phyloP scores from a whole-genome alignment of 2,888 invertebrate species.

The Mesoligia furuncula region DNA sequence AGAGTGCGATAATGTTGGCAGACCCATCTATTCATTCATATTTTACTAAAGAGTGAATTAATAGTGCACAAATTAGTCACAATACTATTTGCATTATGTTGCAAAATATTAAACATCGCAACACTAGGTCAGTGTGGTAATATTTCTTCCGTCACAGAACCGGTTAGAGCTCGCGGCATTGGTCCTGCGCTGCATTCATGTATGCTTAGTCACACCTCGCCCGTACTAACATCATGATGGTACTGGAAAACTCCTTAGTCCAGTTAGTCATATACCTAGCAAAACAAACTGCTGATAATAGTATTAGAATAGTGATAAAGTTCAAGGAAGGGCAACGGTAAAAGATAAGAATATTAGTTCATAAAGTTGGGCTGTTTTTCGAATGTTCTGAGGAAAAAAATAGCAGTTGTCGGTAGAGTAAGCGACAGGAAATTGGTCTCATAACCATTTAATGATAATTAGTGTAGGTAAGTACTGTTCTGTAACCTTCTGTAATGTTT shows the following conservation, averaged over 20 bases:
- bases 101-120: slow-evolving; percentile 51
- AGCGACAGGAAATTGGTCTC: background rate
- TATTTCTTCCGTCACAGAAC: slow-evolving; percentile 61
- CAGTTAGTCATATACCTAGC: slow-evolving; percentile 47
- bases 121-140: slow-evolving; percentile 64
- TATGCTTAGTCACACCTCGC: slow-evolving; percentile 56
- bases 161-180: slow-evolving; percentile 54
- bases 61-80: slow-evolving; percentile 34
- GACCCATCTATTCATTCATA: slow-evolving; percentile 29
- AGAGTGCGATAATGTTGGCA: slow-evolving; percentile 11
- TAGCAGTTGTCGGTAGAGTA: background rate
- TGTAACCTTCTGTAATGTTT: background rate
- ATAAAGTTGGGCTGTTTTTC: background rate
- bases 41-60: slow-evolving; percentile 16
- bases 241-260: slow-evolving; percentile 56
- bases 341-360: slow-evolving; percentile 29
- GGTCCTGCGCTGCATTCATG: slow-evolving; percentile 45
- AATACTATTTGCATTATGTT: slow-evolving; percentile 27
- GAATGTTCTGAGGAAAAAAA: slow-evolving; percentile 2
- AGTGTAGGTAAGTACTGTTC: background rate
- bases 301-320: slow-evolving; percentile 16
- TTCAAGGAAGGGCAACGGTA: slow-evolving; percentile 30
- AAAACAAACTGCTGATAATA: slow-evolving; percentile 35
- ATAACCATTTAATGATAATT: background rate
- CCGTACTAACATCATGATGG: slow-evolving; percentile 22